Percentiles rank a stretch among this genome's conserved stretches.
phyloP scores from a whole-genome alignment of 2,797 vertebrate species.

The Etheostoma perlongum region DNA sequence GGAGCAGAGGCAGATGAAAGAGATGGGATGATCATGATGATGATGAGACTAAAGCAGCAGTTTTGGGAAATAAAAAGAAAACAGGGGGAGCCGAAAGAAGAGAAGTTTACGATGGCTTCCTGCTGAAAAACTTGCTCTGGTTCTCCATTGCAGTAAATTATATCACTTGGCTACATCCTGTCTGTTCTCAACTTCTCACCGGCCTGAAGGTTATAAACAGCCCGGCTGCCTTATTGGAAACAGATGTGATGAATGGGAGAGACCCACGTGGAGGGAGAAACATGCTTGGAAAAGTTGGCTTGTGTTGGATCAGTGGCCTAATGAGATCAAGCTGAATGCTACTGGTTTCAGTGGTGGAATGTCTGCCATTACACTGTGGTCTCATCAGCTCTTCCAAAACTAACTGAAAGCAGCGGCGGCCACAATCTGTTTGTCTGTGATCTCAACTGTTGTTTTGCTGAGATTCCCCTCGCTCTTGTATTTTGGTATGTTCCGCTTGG shows the following conservation, averaged over 20 bases:
- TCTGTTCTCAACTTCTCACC: conserved; percentile 69
- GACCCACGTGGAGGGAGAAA: conserved; percentile 3
- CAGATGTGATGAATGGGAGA: conserved; percentile 68
- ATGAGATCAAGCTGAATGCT: conserved; percentile 37
- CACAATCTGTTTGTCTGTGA: not conserved
- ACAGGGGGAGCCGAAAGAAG: conserved; percentile 12
- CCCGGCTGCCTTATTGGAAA: conserved; percentile 66
- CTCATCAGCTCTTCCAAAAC: conserved; percentile 10
- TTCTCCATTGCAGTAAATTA: conserved; percentile 64
- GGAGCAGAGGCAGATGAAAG: conserved; percentile 63
- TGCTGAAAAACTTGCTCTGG: conserved; percentile 41
- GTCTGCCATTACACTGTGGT: conserved; percentile 19
- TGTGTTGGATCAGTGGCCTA: conserved; percentile 12
- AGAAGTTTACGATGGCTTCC: conserved; percentile 52
- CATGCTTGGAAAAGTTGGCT: not conserved
- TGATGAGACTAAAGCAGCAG: conserved; percentile 58
- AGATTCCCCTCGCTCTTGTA: not conserved
- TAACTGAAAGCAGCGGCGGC: conserved; percentile 10
- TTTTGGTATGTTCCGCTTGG: not conserved
- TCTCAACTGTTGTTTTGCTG: not conserved
- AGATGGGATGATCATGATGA: conserved; percentile 44
- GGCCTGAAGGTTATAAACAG: conserved; percentile 68
- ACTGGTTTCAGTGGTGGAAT: conserved; percentile 33
- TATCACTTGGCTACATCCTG: conserved; percentile 74
- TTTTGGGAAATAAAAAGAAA: conserved; percentile 17